Base-by-base conservation (phyloP, 2,888 invertebrate species). In the Pseudolycoriella hygida region DNA sequence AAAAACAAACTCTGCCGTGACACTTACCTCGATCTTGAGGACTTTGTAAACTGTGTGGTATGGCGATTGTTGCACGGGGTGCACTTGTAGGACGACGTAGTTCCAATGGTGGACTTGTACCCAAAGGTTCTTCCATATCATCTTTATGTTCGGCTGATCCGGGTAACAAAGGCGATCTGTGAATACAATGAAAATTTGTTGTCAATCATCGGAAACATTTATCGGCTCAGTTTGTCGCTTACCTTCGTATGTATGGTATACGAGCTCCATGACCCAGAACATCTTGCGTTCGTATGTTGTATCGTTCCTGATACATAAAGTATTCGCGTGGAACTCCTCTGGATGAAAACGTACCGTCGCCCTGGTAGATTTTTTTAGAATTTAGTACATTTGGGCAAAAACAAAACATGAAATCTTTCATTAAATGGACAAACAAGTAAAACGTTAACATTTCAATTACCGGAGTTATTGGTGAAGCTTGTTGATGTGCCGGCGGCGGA, bases 401-500 rank as follows among this genome's bases (percentile, higher is more conserved):
- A 25, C 25, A 8, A 6, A 25, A 25, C 25, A 25, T 6, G 8
- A 4, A 25, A 25, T n/a, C n/a, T n/a, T n/a, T n/a, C n/a, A n/a
- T n/a, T n/a, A n/a, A n/a, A n/a, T n/a, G n/a, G n/a, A n/a, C n/a
- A n/a, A n/a, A n/a, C n/a, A n/a, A n/a, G n/a, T n/a, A n/a, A n/a
- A n/a, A n/a, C n/a, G n/a, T n/a, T n/a, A n/a, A n/a, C 19, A 20
- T 12, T 42, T 30, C 31, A 48, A 57, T 64, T 75, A 78, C 78
- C 77, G 77, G 72, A 60, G 76, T 73, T 60, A 77, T 73, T 55
- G 79, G 79, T 59, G 78, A 77, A 60, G 72, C 73, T 64, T 79
- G 84, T 72, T 84, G 85, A 67, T 85, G 85, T 55, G 86, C 85
- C 60, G 85, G 85, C 59, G 85, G 85, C 58, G 84, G 85, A 65